Conservation (phyloP, 2,113 vertebrate species). For the Anarrhichthys ocellatus region DNA sequence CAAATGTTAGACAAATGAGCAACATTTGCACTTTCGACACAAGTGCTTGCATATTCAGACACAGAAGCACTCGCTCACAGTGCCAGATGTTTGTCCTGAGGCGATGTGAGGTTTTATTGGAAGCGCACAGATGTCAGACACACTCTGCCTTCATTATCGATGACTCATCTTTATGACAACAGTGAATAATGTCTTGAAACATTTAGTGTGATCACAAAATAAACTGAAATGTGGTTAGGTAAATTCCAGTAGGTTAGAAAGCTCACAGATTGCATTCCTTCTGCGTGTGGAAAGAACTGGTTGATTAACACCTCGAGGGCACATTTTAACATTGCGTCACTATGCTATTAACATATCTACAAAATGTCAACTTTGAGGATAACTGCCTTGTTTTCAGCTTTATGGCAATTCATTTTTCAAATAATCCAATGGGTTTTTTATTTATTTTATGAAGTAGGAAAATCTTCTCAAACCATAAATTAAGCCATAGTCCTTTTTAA, state of each 20-base stretch:
- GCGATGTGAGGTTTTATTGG: slow-evolving; percentile 65
- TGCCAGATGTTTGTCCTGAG: slow-evolving; percentile 78
- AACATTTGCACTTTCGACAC: neutral
- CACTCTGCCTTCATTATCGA: slow-evolving; percentile 46
- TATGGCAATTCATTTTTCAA: neutral
- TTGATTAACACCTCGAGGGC: neutral
- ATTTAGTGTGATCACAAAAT: slow-evolving; percentile 1
- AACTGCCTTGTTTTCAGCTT: neutral
- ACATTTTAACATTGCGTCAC: neutral
- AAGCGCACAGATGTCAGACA: slow-evolving; percentile 56
- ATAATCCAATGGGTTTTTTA: neutral
- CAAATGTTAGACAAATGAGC: slow-evolving; percentile 23
- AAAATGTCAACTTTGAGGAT: neutral
- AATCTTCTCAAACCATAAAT: neutral
- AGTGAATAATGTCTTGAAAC: slow-evolving; percentile 11
- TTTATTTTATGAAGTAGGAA: neutral
- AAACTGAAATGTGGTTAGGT: neutral
- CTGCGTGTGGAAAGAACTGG: neutral
- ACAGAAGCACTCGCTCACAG: slow-evolving; percentile 44
- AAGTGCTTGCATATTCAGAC: slow-evolving; percentile 18
- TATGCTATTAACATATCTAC: neutral
- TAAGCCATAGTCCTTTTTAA: neutral
- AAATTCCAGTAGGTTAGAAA: neutral
- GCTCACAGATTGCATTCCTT: neutral
- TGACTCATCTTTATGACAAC: slow-evolving; percentile 57